Conservation (phyloP, 2,888 invertebrate genomes). For the Cataglyphis albicans region DNA sequence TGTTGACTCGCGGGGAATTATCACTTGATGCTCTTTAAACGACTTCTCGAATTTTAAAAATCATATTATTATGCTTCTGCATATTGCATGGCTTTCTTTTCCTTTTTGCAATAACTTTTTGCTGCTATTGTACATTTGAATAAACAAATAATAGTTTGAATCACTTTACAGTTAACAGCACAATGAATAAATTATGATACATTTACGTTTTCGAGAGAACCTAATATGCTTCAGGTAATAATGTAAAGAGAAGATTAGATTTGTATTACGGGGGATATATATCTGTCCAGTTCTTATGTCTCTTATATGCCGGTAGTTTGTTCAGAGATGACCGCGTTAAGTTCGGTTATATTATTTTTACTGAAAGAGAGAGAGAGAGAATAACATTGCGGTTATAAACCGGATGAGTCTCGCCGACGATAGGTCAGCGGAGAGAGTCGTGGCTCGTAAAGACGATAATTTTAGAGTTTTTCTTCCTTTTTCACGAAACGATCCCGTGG, state of each 20-base stretch:
- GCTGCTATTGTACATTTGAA: neutral
- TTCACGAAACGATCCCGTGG: constrained; percentile 1
- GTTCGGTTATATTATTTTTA: constrained; percentile 41
- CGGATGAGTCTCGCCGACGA: constrained; percentile 10
- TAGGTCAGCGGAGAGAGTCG: constrained; percentile 24
- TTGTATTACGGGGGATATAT: neutral
- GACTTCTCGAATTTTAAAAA: constrained; percentile 8
- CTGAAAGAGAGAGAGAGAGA: neutral
- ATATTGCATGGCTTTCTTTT: neutral
- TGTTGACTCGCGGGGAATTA: neutral
- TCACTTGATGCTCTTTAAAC: neutral
- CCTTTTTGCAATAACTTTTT: neutral
- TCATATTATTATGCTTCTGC: neutral
- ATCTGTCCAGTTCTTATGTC: neutral
- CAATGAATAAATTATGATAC: neutral
- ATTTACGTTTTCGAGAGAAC: neutral
- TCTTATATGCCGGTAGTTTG: constrained; percentile 14
- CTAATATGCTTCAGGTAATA: neutral
- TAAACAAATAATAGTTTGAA: neutral
- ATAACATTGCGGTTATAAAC: constrained; percentile 26
- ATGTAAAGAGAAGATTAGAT: neutral
- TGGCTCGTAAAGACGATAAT: constrained; percentile 36
- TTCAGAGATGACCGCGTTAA: constrained; percentile 15
- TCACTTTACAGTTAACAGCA: neutral
- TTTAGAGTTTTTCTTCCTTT: constrained; percentile 25